Base-by-base conservation (phyloP, 2,888 invertebrate genomes). In the Drosophila sordidapex region DNA sequence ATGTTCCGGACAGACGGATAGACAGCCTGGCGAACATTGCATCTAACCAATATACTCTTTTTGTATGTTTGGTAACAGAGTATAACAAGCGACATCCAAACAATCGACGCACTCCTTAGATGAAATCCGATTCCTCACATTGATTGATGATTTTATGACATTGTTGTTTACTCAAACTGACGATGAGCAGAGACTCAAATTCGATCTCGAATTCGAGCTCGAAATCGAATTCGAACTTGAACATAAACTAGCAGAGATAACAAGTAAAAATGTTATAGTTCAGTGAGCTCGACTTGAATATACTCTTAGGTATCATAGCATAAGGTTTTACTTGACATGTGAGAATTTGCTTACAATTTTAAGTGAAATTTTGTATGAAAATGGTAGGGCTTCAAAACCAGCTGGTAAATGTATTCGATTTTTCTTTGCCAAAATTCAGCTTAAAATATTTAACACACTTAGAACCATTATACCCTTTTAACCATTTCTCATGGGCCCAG, bases 81-180 rank as follows among this genome's bases (percentile, higher is more conserved):
- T 46, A 46, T 15, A 25, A 4, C 27, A 25, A 46, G 15, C 15
- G 15, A 2, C 5, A 5, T 43, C 15, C 4, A 21, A 18, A 3
- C 38, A 18, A 38, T 38, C 18, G 38, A 38, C 38, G 38, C 38
- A 21, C 46, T 46, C 21, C 51, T 43, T 40, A 46, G 48, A 43
- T 66, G 54, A 38, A 51, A 64, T 46, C 61, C 29, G 66, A 62
- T 69, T n/a, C 43, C 58, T 51, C 63, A 70, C 60, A 76, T 78
- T 87, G 87, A 87, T 87, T 87, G 87, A 90, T 87, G 87, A 87
- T 87, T 90, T 90, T 90, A 90, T 90, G 90, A 89, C 90, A 87
- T 82, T 87, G 88, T 87, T 87, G 87, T 87, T 87, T 87, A 82
- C 90, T 83, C 87, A 81, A 46, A 90, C 82, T 84, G 89, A 89